phyloP scores from a whole-genome alignment of 2,113 vertebrate species.

The Ciconia maguari region DNA sequence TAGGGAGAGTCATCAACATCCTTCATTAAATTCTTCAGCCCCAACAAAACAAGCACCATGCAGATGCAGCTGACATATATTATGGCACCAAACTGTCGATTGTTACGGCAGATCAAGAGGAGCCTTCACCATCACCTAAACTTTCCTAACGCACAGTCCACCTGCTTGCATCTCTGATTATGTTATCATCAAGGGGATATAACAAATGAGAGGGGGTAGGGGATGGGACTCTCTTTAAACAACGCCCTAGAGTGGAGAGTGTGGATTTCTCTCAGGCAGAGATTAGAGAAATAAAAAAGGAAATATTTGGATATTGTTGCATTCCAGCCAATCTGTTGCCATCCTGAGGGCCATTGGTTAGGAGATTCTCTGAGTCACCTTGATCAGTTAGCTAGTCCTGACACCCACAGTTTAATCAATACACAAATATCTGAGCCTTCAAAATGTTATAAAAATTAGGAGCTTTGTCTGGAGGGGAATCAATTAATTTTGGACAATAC shows the following conservation, averaged over 20 bases:
- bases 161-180: not conserved
- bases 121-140: not conserved
- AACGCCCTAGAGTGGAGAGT: not conserved
- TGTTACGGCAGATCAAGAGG: not conserved
- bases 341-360: not conserved
- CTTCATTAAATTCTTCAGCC: not conserved
- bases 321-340: not conserved
- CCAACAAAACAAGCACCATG: not conserved
- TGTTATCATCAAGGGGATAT: not conserved
- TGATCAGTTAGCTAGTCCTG: not conserved
- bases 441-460: not conserved
- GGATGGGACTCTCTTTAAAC: not conserved
- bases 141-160: not conserved
- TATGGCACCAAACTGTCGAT: not conserved
- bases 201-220: not conserved
- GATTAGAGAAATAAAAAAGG: not conserved
- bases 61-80: not conserved
- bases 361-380: not conserved
- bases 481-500: not conserved
- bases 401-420: not conserved
- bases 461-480: not conserved
- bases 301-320: not conserved
- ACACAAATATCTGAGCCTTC: not conserved
- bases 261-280: not conserved
- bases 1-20: not conserved